Percentiles rank a stretch among this genome's conserved stretches.
Evolutionary conservation across 2,113 vertebrate genomes (phyloP).

Genomic region (Oryzias melastigma): DNA sequence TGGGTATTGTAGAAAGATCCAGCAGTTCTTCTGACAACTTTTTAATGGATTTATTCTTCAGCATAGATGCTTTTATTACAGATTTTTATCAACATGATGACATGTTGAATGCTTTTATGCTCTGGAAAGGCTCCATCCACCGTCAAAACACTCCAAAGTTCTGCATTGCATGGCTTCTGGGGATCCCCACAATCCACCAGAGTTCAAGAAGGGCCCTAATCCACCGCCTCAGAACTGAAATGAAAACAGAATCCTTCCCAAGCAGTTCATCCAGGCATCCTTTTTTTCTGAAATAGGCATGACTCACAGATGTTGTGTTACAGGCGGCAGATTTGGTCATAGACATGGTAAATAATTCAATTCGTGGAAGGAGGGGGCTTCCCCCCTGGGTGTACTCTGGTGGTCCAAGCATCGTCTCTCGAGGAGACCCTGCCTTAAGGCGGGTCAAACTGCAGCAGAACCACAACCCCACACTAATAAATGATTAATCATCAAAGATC

Average conservation of each 20-base stretch:
- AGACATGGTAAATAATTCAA: conserved; percentile 40
- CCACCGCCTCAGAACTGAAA: background rate
- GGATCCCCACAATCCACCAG: background rate
- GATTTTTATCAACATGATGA: no score
- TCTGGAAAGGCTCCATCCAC: no score
- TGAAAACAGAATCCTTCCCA: background rate
- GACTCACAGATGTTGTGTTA: conserved; percentile 16
- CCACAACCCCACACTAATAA: conserved; percentile 17
- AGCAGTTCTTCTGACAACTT: no score
- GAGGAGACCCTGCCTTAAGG: conserved; percentile 35
- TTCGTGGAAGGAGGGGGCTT: background rate
- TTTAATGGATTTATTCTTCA: no score
- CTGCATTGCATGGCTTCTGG: no score
- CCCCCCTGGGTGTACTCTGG: conserved; percentile 4
- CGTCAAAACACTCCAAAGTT: no score
- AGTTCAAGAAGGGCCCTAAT: background rate
- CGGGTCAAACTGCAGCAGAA: conserved; percentile 3
- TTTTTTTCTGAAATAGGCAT: background rate
- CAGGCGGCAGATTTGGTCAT: conserved; percentile 21
- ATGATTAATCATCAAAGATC: conserved; percentile 27
- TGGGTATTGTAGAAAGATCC: no score
- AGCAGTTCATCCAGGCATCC: background rate
- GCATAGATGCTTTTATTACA: no score
- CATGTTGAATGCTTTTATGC: no score
- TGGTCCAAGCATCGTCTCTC: conserved; percentile 16